Evolutionary conservation across 92 coral and sea anemone genomes (phyloP).

Genomic region (Paramuricea clavata): DNA sequence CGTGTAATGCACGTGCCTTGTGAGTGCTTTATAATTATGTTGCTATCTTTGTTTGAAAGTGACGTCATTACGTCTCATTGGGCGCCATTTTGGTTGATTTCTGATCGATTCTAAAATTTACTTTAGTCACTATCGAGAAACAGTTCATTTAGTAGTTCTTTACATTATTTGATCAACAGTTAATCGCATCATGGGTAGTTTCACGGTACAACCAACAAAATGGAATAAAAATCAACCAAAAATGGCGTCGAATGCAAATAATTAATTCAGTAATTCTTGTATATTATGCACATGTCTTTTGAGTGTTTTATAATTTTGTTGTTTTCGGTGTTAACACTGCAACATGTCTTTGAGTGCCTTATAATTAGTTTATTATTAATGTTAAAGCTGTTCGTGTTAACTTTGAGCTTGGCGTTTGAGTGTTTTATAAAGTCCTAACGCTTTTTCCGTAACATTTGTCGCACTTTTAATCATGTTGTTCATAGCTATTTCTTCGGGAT

Average conservation of each 20-base stretch:
- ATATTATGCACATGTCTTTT: not conserved
- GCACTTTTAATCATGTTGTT: conserved; percentile 86
- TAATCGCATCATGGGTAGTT: too few relatives aligned
- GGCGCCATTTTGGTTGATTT: not conserved
- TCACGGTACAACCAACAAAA: too few relatives aligned
- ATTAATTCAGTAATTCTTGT: too few relatives aligned
- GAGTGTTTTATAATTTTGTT: too few relatives aligned
- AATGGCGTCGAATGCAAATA: too few relatives aligned
- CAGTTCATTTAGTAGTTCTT: too few relatives aligned
- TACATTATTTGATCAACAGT: too few relatives aligned
- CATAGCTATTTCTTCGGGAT: conserved; percentile 84
- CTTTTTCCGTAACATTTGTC: conserved; percentile 76
- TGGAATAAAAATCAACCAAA: too few relatives aligned
- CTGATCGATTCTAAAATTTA: not conserved
- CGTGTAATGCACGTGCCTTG: too few relatives aligned
- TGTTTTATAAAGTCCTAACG: conserved; percentile 86
- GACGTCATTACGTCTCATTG: not conserved
- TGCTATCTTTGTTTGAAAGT: not conserved
- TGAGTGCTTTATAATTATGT: too few relatives aligned
- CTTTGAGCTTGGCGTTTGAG: conserved; percentile 67
- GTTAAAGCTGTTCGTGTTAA: not conserved
- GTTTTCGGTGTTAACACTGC: not conserved
- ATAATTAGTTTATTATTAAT: not conserved
- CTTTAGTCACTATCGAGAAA: not conserved
- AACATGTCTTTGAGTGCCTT: not conserved